Evolutionary conservation across 2,888 invertebrate species (phyloP).

Genomic region (Brachylomia viminalis): DNA sequence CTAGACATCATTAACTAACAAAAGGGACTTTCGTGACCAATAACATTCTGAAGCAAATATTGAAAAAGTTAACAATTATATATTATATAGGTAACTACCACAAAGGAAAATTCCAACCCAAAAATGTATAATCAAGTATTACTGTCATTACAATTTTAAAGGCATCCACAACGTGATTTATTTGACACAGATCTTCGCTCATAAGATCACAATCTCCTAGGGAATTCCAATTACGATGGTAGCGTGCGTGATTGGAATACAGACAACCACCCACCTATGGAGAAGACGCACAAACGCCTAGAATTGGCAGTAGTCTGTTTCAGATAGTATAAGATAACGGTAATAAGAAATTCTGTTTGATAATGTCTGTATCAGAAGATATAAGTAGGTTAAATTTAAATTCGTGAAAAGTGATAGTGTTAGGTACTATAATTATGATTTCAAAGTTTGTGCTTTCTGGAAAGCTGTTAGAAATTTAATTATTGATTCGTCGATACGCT

Average conservation of each 20-base stretch:
- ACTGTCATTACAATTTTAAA: constrained; percentile 73
- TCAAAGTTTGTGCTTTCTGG: background rate
- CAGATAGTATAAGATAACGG: background rate
- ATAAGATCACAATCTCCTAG: constrained; percentile 83
- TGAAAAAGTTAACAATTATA: background rate
- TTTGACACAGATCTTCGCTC: constrained; percentile 79
- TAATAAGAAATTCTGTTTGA: constrained; percentile 35
- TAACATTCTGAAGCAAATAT: background rate
- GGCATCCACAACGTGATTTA: constrained; percentile 77
- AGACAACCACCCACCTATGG: constrained; percentile 52
- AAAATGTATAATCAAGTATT: constrained; percentile 43
- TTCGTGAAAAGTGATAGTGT: constrained; percentile 3
- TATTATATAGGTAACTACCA: background rate
- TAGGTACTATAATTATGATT: constrained; percentile 7
- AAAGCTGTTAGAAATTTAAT: background rate
- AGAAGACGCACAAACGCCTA: constrained; percentile 42
- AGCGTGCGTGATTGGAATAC: constrained; percentile 79
- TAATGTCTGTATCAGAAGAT: constrained; percentile 28
- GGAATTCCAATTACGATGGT: constrained; percentile 86
- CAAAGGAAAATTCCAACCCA: background rate
- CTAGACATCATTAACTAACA: too few relatives aligned
- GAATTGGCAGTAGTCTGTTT: constrained; percentile 49
- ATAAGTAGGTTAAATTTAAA: constrained; percentile 1
- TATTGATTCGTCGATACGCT: too few relatives aligned
- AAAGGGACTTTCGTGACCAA: background rate